Evolutionary conservation across 2,888 invertebrate genomes (phyloP), one percentile per base, ranked within the genome.

Genomic region (Sinhomidia bicolor): DNA sequence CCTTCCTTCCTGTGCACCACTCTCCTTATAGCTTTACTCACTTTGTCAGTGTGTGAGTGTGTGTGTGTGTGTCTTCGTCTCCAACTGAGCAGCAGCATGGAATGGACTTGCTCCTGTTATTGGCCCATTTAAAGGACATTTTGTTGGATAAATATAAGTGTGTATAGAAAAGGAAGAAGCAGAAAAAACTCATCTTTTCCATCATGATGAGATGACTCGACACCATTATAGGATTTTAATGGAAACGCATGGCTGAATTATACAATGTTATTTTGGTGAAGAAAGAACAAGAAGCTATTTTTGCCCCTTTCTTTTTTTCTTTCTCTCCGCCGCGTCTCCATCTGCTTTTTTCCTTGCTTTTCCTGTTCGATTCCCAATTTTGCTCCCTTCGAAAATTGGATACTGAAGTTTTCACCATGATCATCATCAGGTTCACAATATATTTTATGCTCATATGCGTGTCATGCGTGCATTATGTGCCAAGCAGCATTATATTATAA

Each of bases 191-290:
- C 78, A 78, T 78, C 78, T 54, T 57, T 78, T 10, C 20, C 54
- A 57, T 36, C 54, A 78, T 78, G 78, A 78, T 76, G 76, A 76
- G 76, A 47, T 36, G 78, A 80, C 51, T 51, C 80, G 80, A 85
- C 85, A 79, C 51, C 78, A 85, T 85, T 85, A 80, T 79, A 85
- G 44, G 85, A 79, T 85, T 80, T 85, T 85, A 85, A 85, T 85
- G 85, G 85, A 29, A 85, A 85, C 41, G 81, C 78, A 78, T 78
- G 78, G 78, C 57, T 57, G 78, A 78, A 78, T 78, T 57, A 78
- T 78, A 78, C 57, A 78, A 78, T 78, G 78, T 57, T 57, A 54
- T 78, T 78, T 57, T 57, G 78, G 78, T 32, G 17, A 57, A 17
- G 32, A 41, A 76, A 32, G 54, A 78, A 32, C 54, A 78, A 54